Conservation (phyloP, 2,797 vertebrate genomes). For the Sebastolobus altivelis region DNA sequence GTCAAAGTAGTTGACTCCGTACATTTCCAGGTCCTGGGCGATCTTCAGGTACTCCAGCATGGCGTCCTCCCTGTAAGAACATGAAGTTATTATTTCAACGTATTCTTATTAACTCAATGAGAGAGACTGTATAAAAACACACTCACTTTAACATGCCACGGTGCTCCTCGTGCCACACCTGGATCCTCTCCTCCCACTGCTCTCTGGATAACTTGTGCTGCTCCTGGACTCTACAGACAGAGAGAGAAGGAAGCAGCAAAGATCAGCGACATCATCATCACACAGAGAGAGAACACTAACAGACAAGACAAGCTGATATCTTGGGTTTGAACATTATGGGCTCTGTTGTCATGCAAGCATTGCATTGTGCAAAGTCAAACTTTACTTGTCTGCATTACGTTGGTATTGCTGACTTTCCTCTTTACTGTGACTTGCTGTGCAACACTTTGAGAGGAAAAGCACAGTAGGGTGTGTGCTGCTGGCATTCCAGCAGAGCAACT, state of each 20-base stretch:
- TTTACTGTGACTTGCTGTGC: neutral
- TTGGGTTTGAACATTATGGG: neutral
- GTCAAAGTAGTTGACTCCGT: conserved; percentile 98
- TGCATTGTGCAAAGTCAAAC: neutral
- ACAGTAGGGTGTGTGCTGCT: neutral
- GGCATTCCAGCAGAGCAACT: neutral
- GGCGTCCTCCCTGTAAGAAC: conserved; percentile 88
- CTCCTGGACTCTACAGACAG: conserved; percentile 90
- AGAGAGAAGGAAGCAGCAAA: neutral
- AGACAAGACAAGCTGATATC: neutral
- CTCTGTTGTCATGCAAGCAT: neutral
- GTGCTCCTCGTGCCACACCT: conserved; percentile 98
- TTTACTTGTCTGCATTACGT: neutral
- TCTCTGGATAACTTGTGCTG: conserved; percentile 96
- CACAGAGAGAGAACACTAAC: neutral
- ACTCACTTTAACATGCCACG: conserved; percentile 93
- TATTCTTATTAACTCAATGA: neutral
- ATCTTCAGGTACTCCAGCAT: conserved; percentile 99
- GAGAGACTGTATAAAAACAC: neutral
- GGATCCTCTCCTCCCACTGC: conserved; percentile 98
- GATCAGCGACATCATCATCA: neutral
- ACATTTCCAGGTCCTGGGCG: conserved; percentile 98
- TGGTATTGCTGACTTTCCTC: neutral
- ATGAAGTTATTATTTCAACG: neutral
- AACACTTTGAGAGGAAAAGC: neutral